These are phyloP conservation scores for Lithophane semibrunnea DNA, from an alignment of 2,888 invertebrate species.

Conservation along the genomic window DNA sequence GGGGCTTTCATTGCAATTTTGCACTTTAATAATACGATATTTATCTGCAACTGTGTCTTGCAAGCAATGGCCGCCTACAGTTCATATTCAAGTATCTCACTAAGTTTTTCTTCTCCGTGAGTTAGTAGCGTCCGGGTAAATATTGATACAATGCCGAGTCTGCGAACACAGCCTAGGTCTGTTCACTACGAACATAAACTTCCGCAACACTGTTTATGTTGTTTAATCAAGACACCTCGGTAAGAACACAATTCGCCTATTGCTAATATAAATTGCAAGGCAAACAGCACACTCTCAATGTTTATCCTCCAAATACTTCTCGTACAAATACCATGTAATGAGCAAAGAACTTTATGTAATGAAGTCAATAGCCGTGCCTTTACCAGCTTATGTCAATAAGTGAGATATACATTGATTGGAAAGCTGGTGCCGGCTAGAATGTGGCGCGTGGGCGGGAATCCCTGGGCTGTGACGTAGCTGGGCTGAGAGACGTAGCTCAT, in stretches of 20 bases:
- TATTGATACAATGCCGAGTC: too few species aligned
- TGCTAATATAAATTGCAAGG: conserved; percentile 31
- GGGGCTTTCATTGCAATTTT: background rate
- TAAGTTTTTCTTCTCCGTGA: background rate
- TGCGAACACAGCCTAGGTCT: background rate
- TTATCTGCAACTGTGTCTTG: too few species aligned
- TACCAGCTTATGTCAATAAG: conserved; percentile 36
- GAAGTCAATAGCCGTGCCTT: conserved; percentile 27
- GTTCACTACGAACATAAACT: background rate
- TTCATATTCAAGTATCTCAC: too few species aligned
- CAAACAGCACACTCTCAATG: conserved; percentile 43
- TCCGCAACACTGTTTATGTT: background rate
- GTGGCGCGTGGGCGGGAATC: conserved; percentile 16
- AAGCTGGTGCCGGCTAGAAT: conserved; percentile 37
- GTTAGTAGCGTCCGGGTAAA: background rate
- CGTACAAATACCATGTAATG: conserved; percentile 34
- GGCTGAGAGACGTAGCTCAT: background rate
- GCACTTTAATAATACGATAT: too few species aligned
- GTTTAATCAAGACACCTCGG: conserved; percentile 1
- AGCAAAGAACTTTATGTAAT: conserved; percentile 35
- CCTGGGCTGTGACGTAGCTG: background rate
- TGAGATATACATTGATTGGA: conserved; percentile 34
- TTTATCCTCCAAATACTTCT: background rate
- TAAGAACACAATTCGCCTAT: background rate
- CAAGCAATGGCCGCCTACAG: too few species aligned